Evolutionary conservation across 2,888 invertebrate species (phyloP).

Genomic region (Nasonovia ribisnigri): DNA sequence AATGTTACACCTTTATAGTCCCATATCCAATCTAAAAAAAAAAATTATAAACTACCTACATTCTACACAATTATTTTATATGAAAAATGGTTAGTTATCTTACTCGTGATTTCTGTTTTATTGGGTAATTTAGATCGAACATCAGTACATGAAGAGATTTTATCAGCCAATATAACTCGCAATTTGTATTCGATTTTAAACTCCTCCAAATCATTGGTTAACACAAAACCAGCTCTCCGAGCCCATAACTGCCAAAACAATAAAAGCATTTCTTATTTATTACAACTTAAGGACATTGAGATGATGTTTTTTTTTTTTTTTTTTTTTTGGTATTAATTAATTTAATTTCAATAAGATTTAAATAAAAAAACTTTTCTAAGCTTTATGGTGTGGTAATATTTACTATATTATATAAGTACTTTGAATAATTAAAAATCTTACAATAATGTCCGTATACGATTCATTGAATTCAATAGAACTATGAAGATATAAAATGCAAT

Average conservation of each 20-base stretch:
- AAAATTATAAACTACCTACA: not conserved
- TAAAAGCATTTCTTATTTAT: not conserved
- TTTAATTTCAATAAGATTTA: not conserved
- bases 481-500: conserved; percentile 43
- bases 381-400: not conserved
- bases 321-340: too few relatives aligned
- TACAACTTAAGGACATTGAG: not conserved
- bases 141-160: too few relatives aligned
- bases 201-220: not conserved
- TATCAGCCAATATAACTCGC: conserved; percentile 18
- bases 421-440: conserved; percentile 8
- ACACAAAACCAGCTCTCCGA: conserved; percentile 25
- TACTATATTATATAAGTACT: conserved; percentile 15
- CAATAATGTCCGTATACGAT: not conserved
- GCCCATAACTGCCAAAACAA: not conserved
- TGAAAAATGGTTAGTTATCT: not conserved
- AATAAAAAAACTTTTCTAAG: not conserved
- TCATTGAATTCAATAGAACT: not conserved
- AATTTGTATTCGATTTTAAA: conserved; percentile 20
- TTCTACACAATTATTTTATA: not conserved
- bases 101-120: not conserved
- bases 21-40: conserved; percentile 39
- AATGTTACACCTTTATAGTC: conserved; percentile 31
- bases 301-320: not conserved
- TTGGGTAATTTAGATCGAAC: not conserved